Evolutionary conservation across 2,888 invertebrate genomes (phyloP), one percentile per base, ranked within the genome.

Genomic region (Gymnocheta viridis): DNA sequence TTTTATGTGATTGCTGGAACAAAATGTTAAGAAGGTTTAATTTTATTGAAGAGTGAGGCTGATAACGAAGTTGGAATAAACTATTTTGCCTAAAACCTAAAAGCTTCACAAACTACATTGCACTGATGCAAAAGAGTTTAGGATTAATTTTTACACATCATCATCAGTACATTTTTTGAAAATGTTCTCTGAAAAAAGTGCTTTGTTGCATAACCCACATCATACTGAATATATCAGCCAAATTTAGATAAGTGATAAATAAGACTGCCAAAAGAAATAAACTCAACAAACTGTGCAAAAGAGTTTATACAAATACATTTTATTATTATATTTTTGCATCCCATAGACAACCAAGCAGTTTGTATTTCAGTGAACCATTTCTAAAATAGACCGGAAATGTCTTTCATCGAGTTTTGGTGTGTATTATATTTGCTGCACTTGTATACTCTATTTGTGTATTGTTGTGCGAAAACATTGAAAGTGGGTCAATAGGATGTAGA

Each of bases 371-470:
- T 54, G 22, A 78, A 64, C 41, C 70, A 62, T 44, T 24, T 3
- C 41, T 54, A 51, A 76, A 76, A 64, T 14, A 44, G 19, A 54
- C 82, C 82, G 82, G 76, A 82, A 70, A 64, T 76, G 41, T 70
- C 82, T 56, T 70, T 82, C 64, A 70, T 82, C 29, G 77, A 44
- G 70, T 70, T 47, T 69, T 51, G 51, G 62, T 72, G 47, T 56
- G 44, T 60, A 19, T 54, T 38, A n/a, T 72, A 38, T 47, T 32
- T 35, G 24, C 6, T 69, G 60, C 19, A 54, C 12, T 32, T 41
- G 44, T 47, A 12, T 56, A 32, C 12, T 29, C 27, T 44, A 9
- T 12, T 10, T 76, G 47, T 60, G 24, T 51, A 27, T 67, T 74
- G 58, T 66, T 69, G 9, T 32, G 67, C 47, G 19, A 73, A 47